Base-by-base conservation (phyloP, 2,888 invertebrate genomes). In the Scaptomyza tumidula region DNA sequence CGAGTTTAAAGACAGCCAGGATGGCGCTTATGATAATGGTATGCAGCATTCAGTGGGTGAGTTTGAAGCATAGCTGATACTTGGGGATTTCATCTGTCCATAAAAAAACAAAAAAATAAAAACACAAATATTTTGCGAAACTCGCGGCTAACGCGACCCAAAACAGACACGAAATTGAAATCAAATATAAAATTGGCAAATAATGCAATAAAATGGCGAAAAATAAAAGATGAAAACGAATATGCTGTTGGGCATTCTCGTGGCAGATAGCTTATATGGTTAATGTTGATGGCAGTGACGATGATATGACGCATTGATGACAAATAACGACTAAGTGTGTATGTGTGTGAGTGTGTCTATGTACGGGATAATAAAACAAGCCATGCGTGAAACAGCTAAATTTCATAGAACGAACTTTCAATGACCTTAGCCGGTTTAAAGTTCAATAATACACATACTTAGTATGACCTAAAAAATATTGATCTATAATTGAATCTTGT, bases 11-110 rank as follows among this genome's bases (percentile, higher is more conserved):
- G 91, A 92, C 67, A 94, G 93, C 74, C 94, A 94, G 48, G 93
- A 93, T 65, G 88, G 84, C n/a, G 94, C 94, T 74, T 94, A 94
- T 55, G 94, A 94, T 79, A 95, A 95, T 78, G 94, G 94, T 74
- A 94, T 92, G 92, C 94, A 92, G 86, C 95, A 93, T 86, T 94
- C 95, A 64, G 95, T 95, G 86, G 95, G 95, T 95, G 91, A 91
- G 89, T 89, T 53, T 43, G 27, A 44, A 45, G 16, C 27, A 54
- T 44, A 48, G 46, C 11, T 24, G 9, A 10, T 13, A 39, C 39
- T 39, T 29, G 29, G 31, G 52, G 41, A 24, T 52, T 31, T 50
- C 52, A 37, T 53, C 50, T 65, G 54, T 45, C 52, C 58, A 71
- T 72, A 73, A 71, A 60, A 72, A 59, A 53, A 61, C 58, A 71